Conservation (phyloP, 1,140 invertebrate species). For the Ceratina calcarata region DNA sequence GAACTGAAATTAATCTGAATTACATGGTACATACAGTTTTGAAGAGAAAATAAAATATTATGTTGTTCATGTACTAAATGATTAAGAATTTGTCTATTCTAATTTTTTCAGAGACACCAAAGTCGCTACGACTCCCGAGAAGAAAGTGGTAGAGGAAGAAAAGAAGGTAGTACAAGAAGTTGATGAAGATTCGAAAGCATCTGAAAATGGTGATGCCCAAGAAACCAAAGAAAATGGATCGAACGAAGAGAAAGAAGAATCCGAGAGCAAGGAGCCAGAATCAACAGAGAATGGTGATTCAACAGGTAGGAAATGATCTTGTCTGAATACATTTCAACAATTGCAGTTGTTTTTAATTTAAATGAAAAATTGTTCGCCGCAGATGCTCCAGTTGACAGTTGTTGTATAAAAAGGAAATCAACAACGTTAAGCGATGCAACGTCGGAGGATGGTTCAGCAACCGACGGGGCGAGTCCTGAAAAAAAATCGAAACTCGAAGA, state of each 20-base stretch:
- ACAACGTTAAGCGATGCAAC: slow-evolving; percentile 80
- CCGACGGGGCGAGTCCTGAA: slow-evolving; percentile 84
- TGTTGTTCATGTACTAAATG: not conserved
- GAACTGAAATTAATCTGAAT: not conserved
- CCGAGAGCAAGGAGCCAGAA: slow-evolving; percentile 82
- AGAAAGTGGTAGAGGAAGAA: slow-evolving; percentile 78
- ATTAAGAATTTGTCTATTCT: not conserved
- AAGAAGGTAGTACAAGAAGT: slow-evolving; percentile 75
- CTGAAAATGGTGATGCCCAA: slow-evolving; percentile 78
- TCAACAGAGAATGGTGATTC: slow-evolving; percentile 83
- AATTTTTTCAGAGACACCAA: slow-evolving; percentile 76
- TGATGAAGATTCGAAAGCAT: slow-evolving; percentile 77
- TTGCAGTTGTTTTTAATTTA: too few species aligned
- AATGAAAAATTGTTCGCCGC: slow-evolving; percentile 3
- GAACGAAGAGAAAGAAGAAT: slow-evolving; percentile 75
- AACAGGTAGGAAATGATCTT: slow-evolving; percentile 66
- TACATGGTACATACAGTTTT: too few species aligned
- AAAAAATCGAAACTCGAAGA: slow-evolving; percentile 88
- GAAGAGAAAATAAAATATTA: slow-evolving; percentile 3
- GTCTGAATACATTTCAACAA: too few species aligned
- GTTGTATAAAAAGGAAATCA: slow-evolving; percentile 87
- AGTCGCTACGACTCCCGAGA: slow-evolving; percentile 82
- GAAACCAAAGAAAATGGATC: slow-evolving; percentile 80
- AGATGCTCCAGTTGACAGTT: slow-evolving; percentile 75
- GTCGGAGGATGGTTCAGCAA: slow-evolving; percentile 73